These are phyloP conservation scores for Toxotes chatareus DNA, from an alignment of 2,113 vertebrate species.

Conservation along the genomic window DNA sequence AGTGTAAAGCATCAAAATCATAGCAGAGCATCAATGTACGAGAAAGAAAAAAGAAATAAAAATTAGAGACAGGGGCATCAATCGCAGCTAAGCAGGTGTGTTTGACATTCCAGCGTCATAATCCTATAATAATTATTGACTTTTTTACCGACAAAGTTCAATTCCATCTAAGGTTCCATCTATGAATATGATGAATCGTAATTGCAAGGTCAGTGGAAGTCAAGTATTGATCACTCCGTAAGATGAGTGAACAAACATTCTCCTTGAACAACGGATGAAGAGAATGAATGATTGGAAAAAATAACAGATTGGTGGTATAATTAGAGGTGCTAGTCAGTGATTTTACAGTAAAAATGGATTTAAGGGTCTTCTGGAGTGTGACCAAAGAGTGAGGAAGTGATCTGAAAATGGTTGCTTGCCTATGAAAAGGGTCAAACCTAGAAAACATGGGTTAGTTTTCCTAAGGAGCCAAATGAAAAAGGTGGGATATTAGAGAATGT, in stretches of 20 bases:
- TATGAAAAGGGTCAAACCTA: not conserved
- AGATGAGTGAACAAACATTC: constrained; percentile 35
- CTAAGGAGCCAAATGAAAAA: constrained; percentile 1
- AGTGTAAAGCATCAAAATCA: constrained; percentile 16
- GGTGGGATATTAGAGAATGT: not conserved
- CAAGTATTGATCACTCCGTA: constrained; percentile 67
- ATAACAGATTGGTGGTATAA: not conserved
- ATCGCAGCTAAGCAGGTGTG: constrained; percentile 37
- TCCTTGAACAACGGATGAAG: constrained; percentile 36
- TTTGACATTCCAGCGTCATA: constrained; percentile 42
- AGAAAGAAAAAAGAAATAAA: constrained; percentile 15
- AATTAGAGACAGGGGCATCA: constrained; percentile 23
- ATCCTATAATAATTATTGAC: constrained; percentile 73
- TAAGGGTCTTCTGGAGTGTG: not conserved
- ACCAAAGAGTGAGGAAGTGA: not conserved
- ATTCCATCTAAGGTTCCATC: constrained; percentile 62
- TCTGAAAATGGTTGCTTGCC: not conserved
- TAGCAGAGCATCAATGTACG: not conserved
- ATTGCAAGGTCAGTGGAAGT: constrained; percentile 70
- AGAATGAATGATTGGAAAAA: constrained; percentile 13
- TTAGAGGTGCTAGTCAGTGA: constrained; percentile 24
- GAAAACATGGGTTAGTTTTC: constrained; percentile 4
- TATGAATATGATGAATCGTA: constrained; percentile 75
- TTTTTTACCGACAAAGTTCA: constrained; percentile 60
- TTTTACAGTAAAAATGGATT: constrained; percentile 33